A percentile compares a stretch with the other conserved stretches of the same genome.
Evolutionary conservation across 2,888 invertebrate species (phyloP).

Genomic region (Netelia inedita): DNA sequence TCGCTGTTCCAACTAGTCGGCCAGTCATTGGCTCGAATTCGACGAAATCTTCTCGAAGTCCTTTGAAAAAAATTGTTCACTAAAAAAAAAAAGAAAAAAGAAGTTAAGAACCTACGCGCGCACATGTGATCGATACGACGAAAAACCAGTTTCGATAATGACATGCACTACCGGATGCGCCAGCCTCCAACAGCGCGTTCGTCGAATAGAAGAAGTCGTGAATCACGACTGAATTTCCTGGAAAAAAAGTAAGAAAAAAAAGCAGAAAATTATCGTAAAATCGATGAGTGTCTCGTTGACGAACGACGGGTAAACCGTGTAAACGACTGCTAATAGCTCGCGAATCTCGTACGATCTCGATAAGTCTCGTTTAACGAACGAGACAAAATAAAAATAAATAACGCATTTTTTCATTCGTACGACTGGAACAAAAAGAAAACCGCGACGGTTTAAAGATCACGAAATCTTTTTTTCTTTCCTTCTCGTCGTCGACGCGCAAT

Average conservation of each 20-base stretch:
- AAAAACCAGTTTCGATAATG: constrained; percentile 12
- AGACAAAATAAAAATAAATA: background rate
- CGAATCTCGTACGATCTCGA: constrained; percentile 12
- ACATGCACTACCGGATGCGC: constrained; percentile 6
- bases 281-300: constrained; percentile 1
- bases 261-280: background rate
- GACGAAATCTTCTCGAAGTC: too few species aligned
- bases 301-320: background rate
- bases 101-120: too few species aligned
- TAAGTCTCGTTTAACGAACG: background rate
- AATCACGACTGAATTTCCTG: background rate
- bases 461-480: constrained; percentile 68
- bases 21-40: too few species aligned
- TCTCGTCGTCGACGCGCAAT: constrained; percentile 67
- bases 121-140: background rate
- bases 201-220: background rate
- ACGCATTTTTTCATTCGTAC: background rate
- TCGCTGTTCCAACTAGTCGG: too few species aligned
- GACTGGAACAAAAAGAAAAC: background rate
- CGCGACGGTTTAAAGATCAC: constrained; percentile 63
- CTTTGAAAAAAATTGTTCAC: background rate
- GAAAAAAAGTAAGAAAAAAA: background rate
- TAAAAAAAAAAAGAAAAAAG: background rate
- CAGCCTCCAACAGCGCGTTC: background rate
- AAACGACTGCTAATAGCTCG: constrained; percentile 14